Evolutionary conservation across 2,797 vertebrate genomes (phyloP).

Genomic region (Saxicola maurus): DNA sequence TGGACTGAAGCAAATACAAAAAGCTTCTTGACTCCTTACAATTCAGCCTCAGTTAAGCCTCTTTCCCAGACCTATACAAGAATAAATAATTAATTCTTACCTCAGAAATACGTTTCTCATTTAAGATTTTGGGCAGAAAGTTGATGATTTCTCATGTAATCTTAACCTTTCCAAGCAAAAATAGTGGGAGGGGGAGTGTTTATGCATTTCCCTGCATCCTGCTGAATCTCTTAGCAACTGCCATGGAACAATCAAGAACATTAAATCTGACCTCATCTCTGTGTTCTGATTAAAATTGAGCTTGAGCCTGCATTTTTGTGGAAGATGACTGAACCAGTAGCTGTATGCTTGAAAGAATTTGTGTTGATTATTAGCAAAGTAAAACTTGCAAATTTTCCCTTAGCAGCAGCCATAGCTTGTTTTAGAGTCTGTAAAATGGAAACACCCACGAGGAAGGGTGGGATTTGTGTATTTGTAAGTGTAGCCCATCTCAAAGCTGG

Average conservation of each 20-base stretch:
- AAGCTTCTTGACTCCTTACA: not conserved
- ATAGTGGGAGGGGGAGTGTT: fast-evolving
- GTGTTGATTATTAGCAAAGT: not conserved
- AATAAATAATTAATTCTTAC: not conserved
- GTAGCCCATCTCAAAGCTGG: not conserved
- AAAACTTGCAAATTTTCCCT: not conserved
- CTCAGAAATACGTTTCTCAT: not conserved
- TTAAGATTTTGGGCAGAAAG: not conserved
- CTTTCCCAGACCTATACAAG: not conserved
- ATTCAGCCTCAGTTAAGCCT: not conserved
- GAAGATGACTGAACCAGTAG: not conserved
- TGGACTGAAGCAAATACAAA: not conserved
- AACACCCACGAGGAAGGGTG: constrained; percentile 4
- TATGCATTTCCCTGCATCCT: not conserved
- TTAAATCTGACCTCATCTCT: not conserved
- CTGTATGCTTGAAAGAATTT: not conserved
- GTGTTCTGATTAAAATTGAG: not conserved
- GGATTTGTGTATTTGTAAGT: not conserved
- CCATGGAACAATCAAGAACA: not conserved
- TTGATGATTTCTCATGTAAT: not conserved
- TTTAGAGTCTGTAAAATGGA: constrained; percentile 24
- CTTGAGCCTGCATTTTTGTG: not conserved
- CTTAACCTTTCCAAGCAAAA: not conserved
- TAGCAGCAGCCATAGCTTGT: not conserved
- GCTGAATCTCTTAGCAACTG: not conserved